Evolutionary conservation across 2,113 vertebrate species (phyloP).

Genomic region (Megatriorchis doriae): DNA sequence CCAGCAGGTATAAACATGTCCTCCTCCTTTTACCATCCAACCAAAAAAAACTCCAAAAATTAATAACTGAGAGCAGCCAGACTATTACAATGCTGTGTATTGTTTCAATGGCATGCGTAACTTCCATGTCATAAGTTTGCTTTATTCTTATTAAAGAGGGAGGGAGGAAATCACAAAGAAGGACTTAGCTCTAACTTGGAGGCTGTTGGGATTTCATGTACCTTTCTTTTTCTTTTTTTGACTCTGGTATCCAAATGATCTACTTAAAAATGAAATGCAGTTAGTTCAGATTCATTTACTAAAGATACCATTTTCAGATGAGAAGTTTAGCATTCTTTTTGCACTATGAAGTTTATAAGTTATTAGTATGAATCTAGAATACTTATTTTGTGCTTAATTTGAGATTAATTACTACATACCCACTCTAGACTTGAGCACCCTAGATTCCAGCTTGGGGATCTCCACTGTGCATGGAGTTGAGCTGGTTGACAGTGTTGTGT

Average conservation of each 20-base stretch:
- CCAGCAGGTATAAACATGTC: background rate
- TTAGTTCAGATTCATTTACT: background rate
- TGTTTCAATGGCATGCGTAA: background rate
- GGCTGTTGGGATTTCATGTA: background rate
- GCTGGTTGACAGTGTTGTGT: background rate
- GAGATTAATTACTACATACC: background rate
- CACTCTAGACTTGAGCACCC: background rate
- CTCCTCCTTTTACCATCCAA: background rate
- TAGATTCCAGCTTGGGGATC: background rate
- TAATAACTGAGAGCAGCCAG: background rate
- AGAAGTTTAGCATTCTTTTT: background rate
- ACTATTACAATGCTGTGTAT: background rate
- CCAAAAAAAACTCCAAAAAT: background rate
- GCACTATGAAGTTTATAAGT: background rate
- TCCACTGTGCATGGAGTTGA: background rate
- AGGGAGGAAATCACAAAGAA: background rate
- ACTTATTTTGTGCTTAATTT: background rate
- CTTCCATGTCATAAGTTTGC: background rate
- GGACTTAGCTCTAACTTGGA: background rate
- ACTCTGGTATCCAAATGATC: background rate
- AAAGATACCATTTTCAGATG: background rate
- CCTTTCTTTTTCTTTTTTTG: background rate
- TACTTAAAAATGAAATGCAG: background rate
- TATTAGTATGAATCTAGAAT: background rate
- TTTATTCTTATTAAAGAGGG: background rate